These are phyloP conservation scores for Dromaius novaehollandiae DNA, from an alignment of 2,113 vertebrate species.

Conservation along the genomic window DNA sequence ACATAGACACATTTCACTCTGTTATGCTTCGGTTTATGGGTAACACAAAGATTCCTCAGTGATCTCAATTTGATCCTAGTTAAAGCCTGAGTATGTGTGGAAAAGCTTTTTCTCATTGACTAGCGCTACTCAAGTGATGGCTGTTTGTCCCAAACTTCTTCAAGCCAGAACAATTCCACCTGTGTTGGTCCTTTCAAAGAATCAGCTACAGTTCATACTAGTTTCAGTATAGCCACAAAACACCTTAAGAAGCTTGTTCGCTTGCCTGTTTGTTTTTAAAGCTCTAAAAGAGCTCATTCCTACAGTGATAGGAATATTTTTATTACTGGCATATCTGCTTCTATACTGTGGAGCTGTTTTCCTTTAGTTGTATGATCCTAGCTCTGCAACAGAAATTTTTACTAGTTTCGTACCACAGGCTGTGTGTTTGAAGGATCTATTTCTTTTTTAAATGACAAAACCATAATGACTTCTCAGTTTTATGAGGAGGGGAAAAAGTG, in stretches of 20 bases:
- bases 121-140: background rate
- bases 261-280: background rate
- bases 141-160: background rate
- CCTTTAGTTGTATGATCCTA: background rate
- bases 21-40: background rate
- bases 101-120: background rate
- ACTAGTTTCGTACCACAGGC: background rate
- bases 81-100: background rate
- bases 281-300: rapidly evolving
- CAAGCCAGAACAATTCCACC: background rate
- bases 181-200: background rate
- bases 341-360: background rate
- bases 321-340: background rate
- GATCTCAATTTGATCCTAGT: background rate
- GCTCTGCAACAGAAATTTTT: background rate
- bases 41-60: background rate
- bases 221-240: background rate
- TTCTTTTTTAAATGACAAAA: background rate
- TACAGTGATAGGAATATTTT: background rate
- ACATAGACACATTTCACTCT: background rate
- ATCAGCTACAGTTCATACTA: background rate
- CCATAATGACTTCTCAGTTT: background rate
- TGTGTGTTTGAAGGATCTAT: background rate
- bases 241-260: background rate
- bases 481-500: background rate